phyloP scores from a whole-genome alignment of 2,113 vertebrate species.

The Carassius auratus region DNA sequence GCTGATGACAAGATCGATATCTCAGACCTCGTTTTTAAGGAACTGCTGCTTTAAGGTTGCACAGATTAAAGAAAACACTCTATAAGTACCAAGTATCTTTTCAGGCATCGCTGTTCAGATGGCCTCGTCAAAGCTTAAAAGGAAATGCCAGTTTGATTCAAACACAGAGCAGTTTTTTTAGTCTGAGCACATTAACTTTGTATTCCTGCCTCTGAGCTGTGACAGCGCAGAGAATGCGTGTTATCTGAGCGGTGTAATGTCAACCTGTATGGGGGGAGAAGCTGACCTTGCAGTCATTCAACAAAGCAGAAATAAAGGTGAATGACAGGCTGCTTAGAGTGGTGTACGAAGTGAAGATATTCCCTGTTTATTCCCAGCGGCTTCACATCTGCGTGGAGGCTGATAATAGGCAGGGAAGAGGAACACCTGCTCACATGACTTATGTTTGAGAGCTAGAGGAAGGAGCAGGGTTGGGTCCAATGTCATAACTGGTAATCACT shows the following conservation, averaged over 20 bases:
- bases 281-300: conserved; percentile 56
- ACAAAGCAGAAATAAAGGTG: conserved; percentile 48
- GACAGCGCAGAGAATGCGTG: conserved; percentile 23
- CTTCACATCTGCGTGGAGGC: conserved; percentile 24
- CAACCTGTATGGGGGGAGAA: conserved; percentile 35
- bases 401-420: conserved; percentile 30
- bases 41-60: not conserved
- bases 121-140: conserved; percentile 7
- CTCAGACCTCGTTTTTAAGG: conserved; percentile 46
- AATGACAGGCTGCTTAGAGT: conserved; percentile 58
- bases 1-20: conserved; percentile 61
- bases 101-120: conserved; percentile 15
- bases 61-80: not conserved
- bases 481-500: not conserved
- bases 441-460: not conserved
- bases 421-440: conserved; percentile 16
- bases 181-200: conserved; percentile 38
- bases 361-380: conserved; percentile 36
- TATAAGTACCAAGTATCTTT: not conserved
- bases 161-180: conserved; percentile 21
- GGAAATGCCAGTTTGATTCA: conserved; percentile 26
- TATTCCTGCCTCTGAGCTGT: conserved; percentile 21
- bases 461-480: conserved; percentile 12
- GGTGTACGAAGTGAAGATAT: conserved; percentile 33
- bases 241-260: conserved; percentile 52